These are phyloP conservation scores for Channallabes apus DNA, from an alignment of 2,797 vertebrate species.

Conservation along the genomic window DNA sequence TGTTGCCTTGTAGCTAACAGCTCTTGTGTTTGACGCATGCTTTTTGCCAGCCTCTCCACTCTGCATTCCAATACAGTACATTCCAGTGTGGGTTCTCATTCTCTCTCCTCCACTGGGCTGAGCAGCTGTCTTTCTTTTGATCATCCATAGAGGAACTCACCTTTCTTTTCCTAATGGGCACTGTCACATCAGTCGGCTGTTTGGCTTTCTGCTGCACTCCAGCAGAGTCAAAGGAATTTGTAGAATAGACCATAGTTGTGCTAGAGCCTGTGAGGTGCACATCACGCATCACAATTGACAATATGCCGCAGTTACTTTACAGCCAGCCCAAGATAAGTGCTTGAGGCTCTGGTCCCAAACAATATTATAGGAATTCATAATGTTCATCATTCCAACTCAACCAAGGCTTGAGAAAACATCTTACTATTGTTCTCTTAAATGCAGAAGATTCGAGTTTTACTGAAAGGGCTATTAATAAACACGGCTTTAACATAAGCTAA, in stretches of 20 bases:
- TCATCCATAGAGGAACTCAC: constrained; percentile 1
- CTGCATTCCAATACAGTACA: neutral
- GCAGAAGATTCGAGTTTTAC: neutral
- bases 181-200: constrained; percentile 8
- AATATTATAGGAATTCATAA: neutral
- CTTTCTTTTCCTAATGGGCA: constrained; percentile 4
- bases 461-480: neutral
- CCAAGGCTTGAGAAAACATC: neutral
- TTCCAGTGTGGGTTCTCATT: neutral
- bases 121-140: constrained; percentile 14
- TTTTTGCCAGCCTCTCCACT: neutral
- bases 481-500: neutral
- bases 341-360: too few species aligned
- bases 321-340: neutral
- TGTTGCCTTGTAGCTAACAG: constrained; percentile 5
- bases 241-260: neutral
- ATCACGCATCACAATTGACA: neutral
- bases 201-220: neutral
- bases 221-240: neutral
- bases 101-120: neutral
- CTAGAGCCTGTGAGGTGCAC: neutral
- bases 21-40: neutral
- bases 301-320: neutral
- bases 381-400: neutral
- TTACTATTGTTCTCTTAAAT: neutral